Evolutionary conservation across 1,140 invertebrate genomes (phyloP).

Genomic region (Heliothis virescens): DNA sequence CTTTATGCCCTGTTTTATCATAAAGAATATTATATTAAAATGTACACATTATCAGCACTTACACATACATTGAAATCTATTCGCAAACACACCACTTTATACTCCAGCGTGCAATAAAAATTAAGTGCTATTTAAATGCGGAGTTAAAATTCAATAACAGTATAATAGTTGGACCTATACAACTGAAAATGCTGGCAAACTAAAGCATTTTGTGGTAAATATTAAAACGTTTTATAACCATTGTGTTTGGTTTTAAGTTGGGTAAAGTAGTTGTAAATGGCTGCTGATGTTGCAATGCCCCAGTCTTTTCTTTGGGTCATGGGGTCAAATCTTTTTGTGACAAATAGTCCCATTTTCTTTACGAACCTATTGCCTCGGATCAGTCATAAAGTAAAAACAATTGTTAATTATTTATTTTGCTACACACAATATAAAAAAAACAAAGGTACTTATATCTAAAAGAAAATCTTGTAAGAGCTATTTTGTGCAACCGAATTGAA

Average conservation of each 20-base stretch:
- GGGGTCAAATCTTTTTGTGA: no score
- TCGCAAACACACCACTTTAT: background rate
- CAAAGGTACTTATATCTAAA: background rate
- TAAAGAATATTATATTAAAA: background rate
- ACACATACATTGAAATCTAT: slow-evolving; percentile 14
- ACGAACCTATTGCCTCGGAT: no score
- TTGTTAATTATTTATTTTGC: no score
- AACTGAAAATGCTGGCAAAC: slow-evolving; percentile 17
- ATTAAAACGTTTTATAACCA: background rate
- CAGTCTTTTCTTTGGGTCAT: no score
- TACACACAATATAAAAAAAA: background rate
- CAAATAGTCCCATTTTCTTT: no score
- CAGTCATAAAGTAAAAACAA: no score
- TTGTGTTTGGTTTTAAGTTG: background rate
- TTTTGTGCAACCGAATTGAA: no score
- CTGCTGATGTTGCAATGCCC: no score
- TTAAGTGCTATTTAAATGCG: slow-evolving; percentile 20
- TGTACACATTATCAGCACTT: background rate
- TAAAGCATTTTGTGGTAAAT: slow-evolving; percentile 11
- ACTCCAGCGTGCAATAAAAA: slow-evolving; percentile 13
- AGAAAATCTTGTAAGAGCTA: no score
- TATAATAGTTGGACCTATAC: slow-evolving; percentile 5
- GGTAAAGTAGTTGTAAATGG: no score
- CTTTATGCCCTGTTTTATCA: no score
- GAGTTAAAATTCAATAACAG: slow-evolving; percentile 35